A percentile compares a stretch with the other conserved stretches of the same genome.
phyloP scores from a whole-genome alignment of 2,888 invertebrate genomes.

The Frankliniella fusca region DNA sequence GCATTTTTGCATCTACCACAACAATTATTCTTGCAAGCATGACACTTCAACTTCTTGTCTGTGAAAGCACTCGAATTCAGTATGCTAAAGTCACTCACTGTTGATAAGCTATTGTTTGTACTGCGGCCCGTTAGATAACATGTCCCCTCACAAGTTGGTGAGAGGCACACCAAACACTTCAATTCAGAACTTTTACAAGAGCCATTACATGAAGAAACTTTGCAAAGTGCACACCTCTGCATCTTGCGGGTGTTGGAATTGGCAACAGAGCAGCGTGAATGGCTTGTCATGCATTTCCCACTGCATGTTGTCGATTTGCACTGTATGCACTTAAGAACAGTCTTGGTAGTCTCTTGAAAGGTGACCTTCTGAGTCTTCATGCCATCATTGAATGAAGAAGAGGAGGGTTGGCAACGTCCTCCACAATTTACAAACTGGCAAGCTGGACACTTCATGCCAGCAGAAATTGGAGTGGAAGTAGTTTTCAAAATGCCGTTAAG shows the following conservation, averaged over 20 bases:
- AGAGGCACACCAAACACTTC: not conserved
- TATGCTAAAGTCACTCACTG: not conserved
- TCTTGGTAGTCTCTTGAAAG: not conserved
- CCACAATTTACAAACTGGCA: not conserved
- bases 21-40: not conserved
- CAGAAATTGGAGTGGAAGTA: not conserved
- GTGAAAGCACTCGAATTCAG: not conserved
- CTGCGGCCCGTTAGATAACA: not conserved
- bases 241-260: not conserved
- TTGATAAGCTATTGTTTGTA: not conserved
- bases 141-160: not conserved
- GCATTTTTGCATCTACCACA: not conserved
- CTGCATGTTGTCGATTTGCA: not conserved
- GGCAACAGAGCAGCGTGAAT: not conserved
- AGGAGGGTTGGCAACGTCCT: not conserved
- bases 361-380: not conserved
- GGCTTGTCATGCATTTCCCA: not conserved
- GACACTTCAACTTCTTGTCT: not conserved
- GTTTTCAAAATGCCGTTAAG: not conserved
- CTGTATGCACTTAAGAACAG: not conserved
- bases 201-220: not conserved
- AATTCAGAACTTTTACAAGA: not conserved
- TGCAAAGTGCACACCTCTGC: not conserved
- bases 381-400: not conserved
- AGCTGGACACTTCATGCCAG: not conserved